Evolutionary conservation across 1,140 invertebrate species (phyloP), one percentile per base, ranked within the genome.

Genomic region (Battus philenor): DNA sequence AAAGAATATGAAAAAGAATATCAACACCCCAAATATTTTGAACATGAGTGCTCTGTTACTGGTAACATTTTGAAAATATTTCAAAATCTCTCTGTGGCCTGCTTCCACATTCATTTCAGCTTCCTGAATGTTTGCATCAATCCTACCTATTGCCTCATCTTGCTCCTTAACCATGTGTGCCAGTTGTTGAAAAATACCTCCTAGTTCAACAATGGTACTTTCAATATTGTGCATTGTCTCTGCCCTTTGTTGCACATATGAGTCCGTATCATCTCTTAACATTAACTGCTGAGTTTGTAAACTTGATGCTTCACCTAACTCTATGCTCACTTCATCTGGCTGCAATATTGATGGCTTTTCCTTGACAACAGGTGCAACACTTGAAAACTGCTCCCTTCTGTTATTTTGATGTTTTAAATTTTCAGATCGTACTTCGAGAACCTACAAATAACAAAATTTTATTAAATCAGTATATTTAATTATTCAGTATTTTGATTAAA

Each of bases 201-300:
- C 98, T n/a, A 99, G 86, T 87, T 99, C 98, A 8, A 99, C 96
- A 69, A 99, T 99, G 16, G 98, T 99, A 6, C 95, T 96, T 86
- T 99, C 98, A 68, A 99, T 99, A 78, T 96, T 98, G 79, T 99
- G 96, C 97, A 99, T 99, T 0, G 97, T 97, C 74, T 98, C 96
- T 20, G 96, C 96, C 62, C 98, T 89, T 71, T 93, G 94, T 69
- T 96, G 93, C 12, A 98, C 90, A 87, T 98, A 99, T 12, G 91
- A 88, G 69, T 98, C 96, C 12, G 91, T 91, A 69, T 95, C 93
- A 84, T 98, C 95, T 68, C 95, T 92, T 41, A 96, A 86, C 47
- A 91, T 88, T 38, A 89, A 75, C 64, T 95, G 91, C 54, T 90
- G 90, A 51, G 89, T 84, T 61, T 89, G 76, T 43, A 84, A 43